Base-by-base conservation (phyloP, 2,888 invertebrate species). In the Spilosoma lubricipeda region DNA sequence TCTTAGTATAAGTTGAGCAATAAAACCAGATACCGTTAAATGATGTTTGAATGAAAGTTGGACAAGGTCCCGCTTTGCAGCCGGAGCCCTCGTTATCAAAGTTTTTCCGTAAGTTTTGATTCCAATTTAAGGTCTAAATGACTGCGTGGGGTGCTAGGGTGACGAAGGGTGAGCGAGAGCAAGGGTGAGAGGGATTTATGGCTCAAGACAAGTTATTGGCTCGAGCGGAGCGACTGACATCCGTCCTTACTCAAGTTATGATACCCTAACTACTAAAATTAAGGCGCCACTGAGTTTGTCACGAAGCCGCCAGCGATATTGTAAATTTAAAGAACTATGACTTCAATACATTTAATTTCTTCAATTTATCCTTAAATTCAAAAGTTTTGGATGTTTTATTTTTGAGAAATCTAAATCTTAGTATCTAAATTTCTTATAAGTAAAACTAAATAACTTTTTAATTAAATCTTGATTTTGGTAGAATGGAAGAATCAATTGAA, bases 61-160 rank as follows among this genome's bases (percentile, higher is more conserved):
- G 65, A 56, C 52, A 70, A 67, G 71, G 70, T 69, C 64, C 42
- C 72, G 69, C 70, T 66, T 33, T 52, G 72, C n/a, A 48, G 70
- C 70, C 48, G 69, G 66, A 30, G 68, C 69, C 76, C 77, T 81
- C 78, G 82, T 84, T 86, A 79, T 66, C 73, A 63, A 84, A 83
- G 79, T 84, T 83, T 82, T 78, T 80, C 75, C 69, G 67, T 48
- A 80, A 85, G 81, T 84, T 85, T 80, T 78, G 77, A 79, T 80
- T 84, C 76, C 77, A 82, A 80, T 81, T 70, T 70, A 69, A 71
- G 67, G 73, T 39, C 71, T 73, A 72, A 77, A 76, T 65, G 72
- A 70, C 66, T 30, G 67, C 39, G 68, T 42, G n/a, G 74, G 65
- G 56, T 27, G 42, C 68, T n/a, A 20, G 65, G 75, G 67, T 48